phyloP scores from a whole-genome alignment of 2,797 vertebrate species.

The Crypturellus tataupa region DNA sequence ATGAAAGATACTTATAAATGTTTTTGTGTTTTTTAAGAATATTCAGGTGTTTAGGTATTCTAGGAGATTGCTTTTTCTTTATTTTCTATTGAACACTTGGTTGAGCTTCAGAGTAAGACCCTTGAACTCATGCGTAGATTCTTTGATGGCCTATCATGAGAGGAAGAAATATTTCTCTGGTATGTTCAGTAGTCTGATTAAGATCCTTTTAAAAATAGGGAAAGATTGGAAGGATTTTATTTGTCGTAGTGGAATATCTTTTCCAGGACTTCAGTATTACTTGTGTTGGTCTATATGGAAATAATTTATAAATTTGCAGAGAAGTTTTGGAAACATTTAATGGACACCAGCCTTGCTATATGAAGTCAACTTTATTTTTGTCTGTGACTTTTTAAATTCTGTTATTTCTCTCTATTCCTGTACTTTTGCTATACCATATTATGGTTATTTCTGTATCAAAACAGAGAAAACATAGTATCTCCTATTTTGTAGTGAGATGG shows the following conservation, averaged over 20 bases:
- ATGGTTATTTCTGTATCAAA: not conserved
- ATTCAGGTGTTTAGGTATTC: conserved; percentile 2
- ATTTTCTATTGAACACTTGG: not conserved
- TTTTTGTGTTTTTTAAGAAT: not conserved
- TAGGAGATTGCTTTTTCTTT: not conserved
- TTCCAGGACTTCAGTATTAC: not conserved
- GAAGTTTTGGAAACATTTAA: not conserved
- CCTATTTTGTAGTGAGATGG: not conserved
- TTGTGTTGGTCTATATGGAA: not conserved
- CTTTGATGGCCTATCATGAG: not conserved
- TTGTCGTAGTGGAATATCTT: not conserved
- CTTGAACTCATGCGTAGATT: not conserved
- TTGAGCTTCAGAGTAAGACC: conserved; percentile 8
- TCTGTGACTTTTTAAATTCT: accelerated
- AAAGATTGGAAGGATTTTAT: not conserved
- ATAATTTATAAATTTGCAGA: not conserved
- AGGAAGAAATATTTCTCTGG: not conserved
- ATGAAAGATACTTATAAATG: not conserved
- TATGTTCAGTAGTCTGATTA: not conserved
- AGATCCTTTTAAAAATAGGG: not conserved
- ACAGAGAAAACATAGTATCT: not conserved
- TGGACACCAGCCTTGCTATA: not conserved
- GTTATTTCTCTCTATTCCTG: not conserved
- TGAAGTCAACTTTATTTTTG: accelerated
- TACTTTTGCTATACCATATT: not conserved